phyloP scores from a whole-genome alignment of 2,888 invertebrate genomes.

The Agriotes lineatus region DNA sequence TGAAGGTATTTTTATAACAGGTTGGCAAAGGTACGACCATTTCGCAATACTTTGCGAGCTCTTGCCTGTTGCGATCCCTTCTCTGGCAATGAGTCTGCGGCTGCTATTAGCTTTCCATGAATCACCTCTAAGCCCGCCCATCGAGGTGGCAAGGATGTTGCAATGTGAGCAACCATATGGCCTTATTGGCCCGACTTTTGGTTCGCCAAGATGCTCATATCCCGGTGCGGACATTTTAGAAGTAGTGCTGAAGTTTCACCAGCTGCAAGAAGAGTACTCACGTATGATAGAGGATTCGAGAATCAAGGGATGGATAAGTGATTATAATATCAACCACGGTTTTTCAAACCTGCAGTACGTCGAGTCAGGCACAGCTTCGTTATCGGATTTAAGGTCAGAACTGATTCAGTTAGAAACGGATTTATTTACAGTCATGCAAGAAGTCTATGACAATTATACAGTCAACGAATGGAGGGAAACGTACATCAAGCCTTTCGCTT shows the following conservation, averaged over 20 bases:
- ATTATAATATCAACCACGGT: conserved; percentile 74
- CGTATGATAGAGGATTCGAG: conserved; percentile 64
- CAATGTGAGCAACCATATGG: conserved; percentile 61
- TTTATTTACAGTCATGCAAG: conserved; percentile 68
- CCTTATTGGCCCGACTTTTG: conserved; percentile 57
- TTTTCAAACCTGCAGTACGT: conserved; percentile 76
- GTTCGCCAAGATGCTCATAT: conserved; percentile 60
- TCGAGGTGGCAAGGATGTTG: conserved; percentile 58
- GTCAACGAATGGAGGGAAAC: conserved; percentile 75
- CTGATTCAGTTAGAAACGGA: conserved; percentile 67
- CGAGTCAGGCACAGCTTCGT: conserved; percentile 69
- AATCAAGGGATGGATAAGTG: conserved; percentile 73
- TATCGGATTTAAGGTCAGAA: conserved; percentile 68
- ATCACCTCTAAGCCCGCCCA: conserved; percentile 69
- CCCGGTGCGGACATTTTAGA: conserved; percentile 62
- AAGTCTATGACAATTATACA: conserved; percentile 72
- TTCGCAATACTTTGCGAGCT: conserved; percentile 76
- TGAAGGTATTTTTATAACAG: conserved; percentile 77
- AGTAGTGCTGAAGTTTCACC: conserved; percentile 64
- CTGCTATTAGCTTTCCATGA: conserved; percentile 64
- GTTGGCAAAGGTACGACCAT: conserved; percentile 80
- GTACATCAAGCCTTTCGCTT: conserved; percentile 65
- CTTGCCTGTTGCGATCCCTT: conserved; percentile 73
- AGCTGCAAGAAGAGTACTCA: conserved; percentile 68
- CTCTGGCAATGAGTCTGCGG: conserved; percentile 72